Conservation (phyloP, 2,797 vertebrate species). For the Pyrocephalus nanus region DNA sequence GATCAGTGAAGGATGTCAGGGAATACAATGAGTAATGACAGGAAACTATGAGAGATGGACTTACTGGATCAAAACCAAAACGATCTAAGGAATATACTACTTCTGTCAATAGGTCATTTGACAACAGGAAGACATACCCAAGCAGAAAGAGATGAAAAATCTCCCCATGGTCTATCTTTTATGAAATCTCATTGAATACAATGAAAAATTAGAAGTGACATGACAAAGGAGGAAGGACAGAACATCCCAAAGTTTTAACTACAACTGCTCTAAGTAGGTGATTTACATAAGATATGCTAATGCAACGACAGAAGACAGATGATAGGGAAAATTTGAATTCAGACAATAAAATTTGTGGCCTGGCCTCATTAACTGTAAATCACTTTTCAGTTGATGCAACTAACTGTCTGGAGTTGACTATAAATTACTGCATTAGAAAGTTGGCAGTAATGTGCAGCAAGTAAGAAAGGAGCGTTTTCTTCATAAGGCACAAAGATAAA, state of each 20-base stretch:
- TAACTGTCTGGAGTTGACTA: background rate
- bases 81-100: background rate
- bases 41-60: background rate
- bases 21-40: slow-evolving; percentile 41
- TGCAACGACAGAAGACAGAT: background rate
- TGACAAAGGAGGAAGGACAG: background rate
- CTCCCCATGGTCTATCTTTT: background rate
- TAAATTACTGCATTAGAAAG: slow-evolving; percentile 9
- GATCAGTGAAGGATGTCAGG: slow-evolving; percentile 29
- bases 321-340: slow-evolving; percentile 6
- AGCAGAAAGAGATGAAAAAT: background rate
- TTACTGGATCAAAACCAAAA: slow-evolving; percentile 41
- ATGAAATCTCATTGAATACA: background rate
- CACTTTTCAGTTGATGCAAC: background rate
- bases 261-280: background rate
- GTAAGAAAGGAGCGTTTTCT: background rate
- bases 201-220: background rate
- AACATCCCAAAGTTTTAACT: background rate
- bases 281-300: background rate
- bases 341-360: background rate
- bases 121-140: background rate
- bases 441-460: background rate
- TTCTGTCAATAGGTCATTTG: background rate
- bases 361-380: slow-evolving; percentile 41
- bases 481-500: background rate